These are phyloP conservation scores for Agrotis segetum DNA, from an alignment of 2,888 invertebrate species.

Conservation along the genomic window DNA sequence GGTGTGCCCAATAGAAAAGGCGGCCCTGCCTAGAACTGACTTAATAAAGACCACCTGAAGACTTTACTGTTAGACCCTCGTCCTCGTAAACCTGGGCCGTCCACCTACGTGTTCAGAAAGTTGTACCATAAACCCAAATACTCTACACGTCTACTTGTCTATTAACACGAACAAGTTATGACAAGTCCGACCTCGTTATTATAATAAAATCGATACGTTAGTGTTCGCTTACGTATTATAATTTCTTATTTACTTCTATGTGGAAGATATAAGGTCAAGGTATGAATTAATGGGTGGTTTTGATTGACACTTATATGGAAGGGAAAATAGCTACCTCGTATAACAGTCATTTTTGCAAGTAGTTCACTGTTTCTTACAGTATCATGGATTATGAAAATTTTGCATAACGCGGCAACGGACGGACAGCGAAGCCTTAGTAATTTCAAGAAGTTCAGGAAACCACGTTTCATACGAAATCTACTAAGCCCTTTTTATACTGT, in stretches of 20 bases:
- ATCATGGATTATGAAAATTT: too few species aligned
- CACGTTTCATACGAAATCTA: too few species aligned
- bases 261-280: constrained; percentile 27
- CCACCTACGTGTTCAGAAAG: constrained; percentile 25
- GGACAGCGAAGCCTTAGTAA: too few species aligned
- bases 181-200: constrained; percentile 52
- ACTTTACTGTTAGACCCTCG: neutral
- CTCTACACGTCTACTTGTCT: constrained; percentile 41
- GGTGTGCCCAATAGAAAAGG: too few species aligned
- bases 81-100: constrained; percentile 25
- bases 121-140: constrained; percentile 35
- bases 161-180: constrained; percentile 41
- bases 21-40: neutral
- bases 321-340: neutral
- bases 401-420: too few species aligned
- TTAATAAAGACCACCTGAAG: neutral
- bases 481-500: too few species aligned
- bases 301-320: constrained; percentile 31
- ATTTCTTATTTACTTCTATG: constrained; percentile 40
- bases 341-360: neutral
- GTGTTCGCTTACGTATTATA: constrained; percentile 26
- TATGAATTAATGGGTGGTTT: constrained; percentile 10
- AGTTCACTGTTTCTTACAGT: too few species aligned
- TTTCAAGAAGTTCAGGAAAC: too few species aligned
- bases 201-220: constrained; percentile 58